phyloP scores from a whole-genome alignment of 2,888 invertebrate genomes.

The Ischnus inquisitorius region DNA sequence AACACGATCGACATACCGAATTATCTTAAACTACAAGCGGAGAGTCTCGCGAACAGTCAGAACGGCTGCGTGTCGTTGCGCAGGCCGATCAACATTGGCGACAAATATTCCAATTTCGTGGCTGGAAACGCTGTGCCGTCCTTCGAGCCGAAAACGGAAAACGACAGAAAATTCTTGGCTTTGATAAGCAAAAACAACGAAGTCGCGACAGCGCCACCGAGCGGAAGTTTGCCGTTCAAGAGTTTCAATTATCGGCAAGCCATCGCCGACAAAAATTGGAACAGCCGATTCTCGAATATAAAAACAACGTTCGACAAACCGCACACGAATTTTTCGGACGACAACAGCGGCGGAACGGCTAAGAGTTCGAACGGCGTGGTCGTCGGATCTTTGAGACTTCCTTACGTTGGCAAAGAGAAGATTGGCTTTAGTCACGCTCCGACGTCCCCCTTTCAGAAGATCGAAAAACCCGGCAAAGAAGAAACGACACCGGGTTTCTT shows the following conservation, averaged over 20 bases:
- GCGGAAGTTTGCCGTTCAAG: constrained; percentile 75
- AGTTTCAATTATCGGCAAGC: constrained; percentile 78
- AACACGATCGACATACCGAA: constrained; percentile 96
- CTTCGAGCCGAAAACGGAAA: constrained; percentile 93
- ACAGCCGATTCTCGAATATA: constrained; percentile 93
- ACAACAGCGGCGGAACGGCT: not conserved
- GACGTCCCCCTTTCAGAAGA: constrained; percentile 82
- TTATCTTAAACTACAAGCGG: constrained; percentile 82
- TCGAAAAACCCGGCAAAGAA: constrained; percentile 70
- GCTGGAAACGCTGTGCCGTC: constrained; percentile 87
- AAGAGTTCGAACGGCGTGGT: constrained; percentile 57
- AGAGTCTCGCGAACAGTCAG: constrained; percentile 74
- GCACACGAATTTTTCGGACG: constrained; percentile 35
- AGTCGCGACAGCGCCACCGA: constrained; percentile 73
- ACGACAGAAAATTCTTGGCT: constrained; percentile 93
- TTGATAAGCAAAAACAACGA: constrained; percentile 92
- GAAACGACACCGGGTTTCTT: constrained; percentile 65
- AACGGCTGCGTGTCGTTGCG: constrained; percentile 86
- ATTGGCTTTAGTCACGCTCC: constrained; percentile 81
- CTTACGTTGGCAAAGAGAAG: constrained; percentile 47
- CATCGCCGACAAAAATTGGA: constrained; percentile 89
- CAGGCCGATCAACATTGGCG: constrained; percentile 88
- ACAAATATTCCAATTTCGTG: constrained; percentile 84
- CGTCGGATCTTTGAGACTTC: constrained; percentile 63
- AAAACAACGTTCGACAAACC: constrained; percentile 92